Evolutionary conservation across 2,888 invertebrate genomes (phyloP).

Genomic region (Pollenia angustigena): DNA sequence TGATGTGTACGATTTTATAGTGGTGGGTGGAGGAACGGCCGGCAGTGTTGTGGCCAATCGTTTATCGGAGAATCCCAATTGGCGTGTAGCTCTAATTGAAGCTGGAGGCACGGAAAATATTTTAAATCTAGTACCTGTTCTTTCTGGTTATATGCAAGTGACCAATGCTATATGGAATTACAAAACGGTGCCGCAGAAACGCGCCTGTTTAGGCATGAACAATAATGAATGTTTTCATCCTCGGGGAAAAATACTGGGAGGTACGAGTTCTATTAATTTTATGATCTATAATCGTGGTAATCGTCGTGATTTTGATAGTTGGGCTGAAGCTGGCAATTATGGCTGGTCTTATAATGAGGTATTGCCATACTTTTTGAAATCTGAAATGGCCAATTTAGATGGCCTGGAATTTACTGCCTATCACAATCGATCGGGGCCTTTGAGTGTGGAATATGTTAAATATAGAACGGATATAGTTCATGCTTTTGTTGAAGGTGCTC

Average conservation of each 20-base stretch:
- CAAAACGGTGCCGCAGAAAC: conserved; percentile 86
- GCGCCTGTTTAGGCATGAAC: conserved; percentile 85
- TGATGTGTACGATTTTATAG: conserved; percentile 90
- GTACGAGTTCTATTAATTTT: conserved; percentile 86
- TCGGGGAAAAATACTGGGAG: conserved; percentile 86
- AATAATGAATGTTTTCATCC: conserved; percentile 83
- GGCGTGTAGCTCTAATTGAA: conserved; percentile 84
- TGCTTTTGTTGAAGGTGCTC: conserved; percentile 86
- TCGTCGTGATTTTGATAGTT: conserved; percentile 87
- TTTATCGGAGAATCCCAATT: conserved; percentile 79
- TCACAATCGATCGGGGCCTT: conserved; percentile 86
- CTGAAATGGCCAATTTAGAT: conserved; percentile 85
- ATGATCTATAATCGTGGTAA: conserved; percentile 90
- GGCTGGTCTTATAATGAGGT: conserved; percentile 89
- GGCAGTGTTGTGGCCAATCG: conserved; percentile 84
- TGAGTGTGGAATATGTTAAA: conserved; percentile 86
- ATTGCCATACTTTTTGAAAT: conserved; percentile 86
- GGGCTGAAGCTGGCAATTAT: conserved; percentile 87
- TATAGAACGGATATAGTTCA: conserved; percentile 85
- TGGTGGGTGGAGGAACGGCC: conserved; percentile 92
- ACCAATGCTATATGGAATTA: conserved; percentile 88
- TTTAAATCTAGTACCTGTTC: conserved; percentile 75
- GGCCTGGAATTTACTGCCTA: conserved; percentile 84
- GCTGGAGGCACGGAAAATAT: conserved; percentile 83
- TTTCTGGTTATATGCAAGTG: conserved; percentile 74